Conservation (phyloP, 2,113 vertebrate species). For the Myotis davidii region DNA sequence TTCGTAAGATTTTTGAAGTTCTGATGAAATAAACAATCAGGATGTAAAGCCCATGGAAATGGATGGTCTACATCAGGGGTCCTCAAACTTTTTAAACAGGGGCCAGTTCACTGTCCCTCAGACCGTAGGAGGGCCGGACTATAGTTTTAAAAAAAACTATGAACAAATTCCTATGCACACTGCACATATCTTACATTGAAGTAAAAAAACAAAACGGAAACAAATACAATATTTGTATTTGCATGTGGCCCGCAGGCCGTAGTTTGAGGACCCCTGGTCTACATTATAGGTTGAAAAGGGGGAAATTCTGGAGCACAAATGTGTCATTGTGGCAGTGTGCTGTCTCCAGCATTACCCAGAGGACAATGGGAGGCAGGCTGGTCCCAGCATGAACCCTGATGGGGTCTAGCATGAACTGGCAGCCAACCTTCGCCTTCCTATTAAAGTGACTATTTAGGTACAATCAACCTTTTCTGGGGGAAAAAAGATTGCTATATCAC, state of each 20-base stretch:
- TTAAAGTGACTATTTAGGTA: conserved; percentile 41
- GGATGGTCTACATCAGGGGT: too few relatives aligned
- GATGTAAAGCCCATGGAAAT: not conserved
- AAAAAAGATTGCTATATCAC: not conserved
- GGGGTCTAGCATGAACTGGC: not conserved
- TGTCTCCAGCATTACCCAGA: not conserved
- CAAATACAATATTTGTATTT: too few relatives aligned
- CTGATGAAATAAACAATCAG: conserved; percentile 12
- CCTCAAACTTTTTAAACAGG: too few relatives aligned
- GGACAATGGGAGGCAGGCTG: not conserved
- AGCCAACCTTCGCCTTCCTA: not conserved
- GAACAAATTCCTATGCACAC: too few relatives aligned
- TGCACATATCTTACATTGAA: too few relatives aligned
- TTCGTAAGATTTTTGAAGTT: conserved; percentile 31
- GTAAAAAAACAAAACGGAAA: too few relatives aligned
- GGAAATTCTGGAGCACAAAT: not conserved
- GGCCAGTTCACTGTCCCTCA: too few relatives aligned
- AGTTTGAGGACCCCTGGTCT: too few relatives aligned
- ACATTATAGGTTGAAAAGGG: not conserved
- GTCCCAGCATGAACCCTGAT: not conserved
- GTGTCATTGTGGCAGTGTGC: not conserved
- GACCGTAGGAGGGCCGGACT: too few relatives aligned
- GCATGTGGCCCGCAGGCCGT: too few relatives aligned
- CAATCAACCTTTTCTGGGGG: not conserved
- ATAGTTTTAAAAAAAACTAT: too few relatives aligned